Evolutionary conservation across 2,797 vertebrate species (phyloP).

Genomic region (Hydrophis major): DNA sequence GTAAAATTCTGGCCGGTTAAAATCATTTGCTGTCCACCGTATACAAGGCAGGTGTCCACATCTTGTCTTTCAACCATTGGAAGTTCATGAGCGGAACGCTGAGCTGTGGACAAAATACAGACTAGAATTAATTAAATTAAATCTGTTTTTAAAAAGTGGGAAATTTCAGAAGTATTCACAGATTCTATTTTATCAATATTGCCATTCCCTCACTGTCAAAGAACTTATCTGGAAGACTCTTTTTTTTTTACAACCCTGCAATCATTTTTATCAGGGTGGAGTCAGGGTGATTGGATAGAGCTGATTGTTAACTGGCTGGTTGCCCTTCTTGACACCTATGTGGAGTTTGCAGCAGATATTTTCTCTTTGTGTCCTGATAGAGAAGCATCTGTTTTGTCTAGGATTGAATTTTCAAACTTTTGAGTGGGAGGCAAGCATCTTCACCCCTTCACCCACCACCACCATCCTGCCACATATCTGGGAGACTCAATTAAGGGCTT

Average conservation of each 20-base stretch:
- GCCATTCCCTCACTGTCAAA: constrained; percentile 55
- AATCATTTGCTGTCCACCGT: constrained; percentile 91
- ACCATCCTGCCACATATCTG: background rate
- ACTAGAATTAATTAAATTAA: constrained; percentile 66
- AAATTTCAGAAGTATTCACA: constrained; percentile 64
- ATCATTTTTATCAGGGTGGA: background rate
- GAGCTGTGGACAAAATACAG: constrained; percentile 77
- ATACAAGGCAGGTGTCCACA: constrained; percentile 85
- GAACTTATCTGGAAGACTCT: constrained; percentile 25
- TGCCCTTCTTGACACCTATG: background rate
- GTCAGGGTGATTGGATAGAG: background rate
- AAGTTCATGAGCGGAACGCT: constrained; percentile 90
- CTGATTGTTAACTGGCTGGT: background rate
- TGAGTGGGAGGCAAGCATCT: background rate
- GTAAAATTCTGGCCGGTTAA: constrained; percentile 95
- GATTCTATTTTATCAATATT: constrained; percentile 62
- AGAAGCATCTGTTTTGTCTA: background rate
- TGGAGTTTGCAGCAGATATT: background rate
- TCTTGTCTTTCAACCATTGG: constrained; percentile 90
- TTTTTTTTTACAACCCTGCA: background rate
- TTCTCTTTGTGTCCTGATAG: background rate
- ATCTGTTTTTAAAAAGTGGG: constrained; percentile 44
- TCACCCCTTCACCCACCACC: background rate
- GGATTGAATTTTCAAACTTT: background rate
- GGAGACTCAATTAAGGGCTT: constrained; percentile 61